Base-by-base conservation (phyloP, 2,797 vertebrate genomes). In the Thalassophryne amazonica region DNA sequence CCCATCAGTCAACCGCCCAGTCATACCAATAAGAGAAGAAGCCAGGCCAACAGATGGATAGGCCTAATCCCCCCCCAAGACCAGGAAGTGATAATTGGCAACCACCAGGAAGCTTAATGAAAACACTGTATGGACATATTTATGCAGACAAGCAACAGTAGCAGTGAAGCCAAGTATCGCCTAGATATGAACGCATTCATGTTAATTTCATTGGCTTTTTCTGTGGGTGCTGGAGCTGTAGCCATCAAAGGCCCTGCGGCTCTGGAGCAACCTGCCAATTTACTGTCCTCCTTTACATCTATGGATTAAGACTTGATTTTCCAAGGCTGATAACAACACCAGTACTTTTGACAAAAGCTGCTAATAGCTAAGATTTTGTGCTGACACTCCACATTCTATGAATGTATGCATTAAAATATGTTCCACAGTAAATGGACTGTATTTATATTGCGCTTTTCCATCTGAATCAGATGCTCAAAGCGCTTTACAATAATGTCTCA, bases 261-360 rank as follows among this genome's bases (percentile, higher is more conserved):
- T 38, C 20, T n/a, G 4, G 32, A 62, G 59, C 73, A 82, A 78
- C 84, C 77, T 70, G 74, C 84, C 80, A 82, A 82, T 50, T 75
- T 59, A 15, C 48, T 80, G 81, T 46, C 79, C 77, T 77, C 69
- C 30, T 84, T 82, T 77, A 32, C 17, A 61, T 42, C 15, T 54
- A 21, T 31, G 47, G 33, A 58, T 64, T 42, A 39, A 40, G 34
- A 33, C 35, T 16, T 15, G 4, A 23, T 21, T 63, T 57, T 34
- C n/a, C 48, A 35, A 30, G 12, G 12, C 12, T 14, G 13, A 46
- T 12, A 30, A 32, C 21, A 68, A 40, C 33, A 36, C 35, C 16
- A 25, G 50, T 31, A n/a, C 7, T 31, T 39, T 57, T 40, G 17
- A 55, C 4, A 30, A 14, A 35, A 58, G 15, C 4, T 13, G 15